A percentile compares a stretch with the other conserved stretches of the same genome.
phyloP scores from a whole-genome alignment of 2,797 vertebrate genomes.

The Pelochelys cantorii region DNA sequence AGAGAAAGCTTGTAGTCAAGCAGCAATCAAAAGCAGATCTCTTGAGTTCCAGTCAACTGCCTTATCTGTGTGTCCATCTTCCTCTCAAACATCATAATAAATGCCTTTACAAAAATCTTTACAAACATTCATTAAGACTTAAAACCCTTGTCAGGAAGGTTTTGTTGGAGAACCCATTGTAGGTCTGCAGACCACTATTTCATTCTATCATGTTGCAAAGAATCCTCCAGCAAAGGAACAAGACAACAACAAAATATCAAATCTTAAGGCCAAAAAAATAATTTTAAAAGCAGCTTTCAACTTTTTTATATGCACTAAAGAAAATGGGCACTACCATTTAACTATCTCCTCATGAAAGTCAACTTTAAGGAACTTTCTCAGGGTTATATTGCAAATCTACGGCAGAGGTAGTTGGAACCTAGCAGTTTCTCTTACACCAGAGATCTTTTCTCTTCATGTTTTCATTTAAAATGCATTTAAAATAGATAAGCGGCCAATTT shows the following conservation, averaged over 20 bases:
- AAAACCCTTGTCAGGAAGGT: neutral
- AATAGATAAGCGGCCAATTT: neutral
- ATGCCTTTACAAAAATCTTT: neutral
- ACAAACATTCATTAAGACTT: neutral
- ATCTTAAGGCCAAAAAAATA: neutral
- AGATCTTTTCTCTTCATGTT: neutral
- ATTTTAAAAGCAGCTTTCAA: neutral
- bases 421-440: neutral
- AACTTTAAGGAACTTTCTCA: neutral
- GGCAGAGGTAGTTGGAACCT: neutral
- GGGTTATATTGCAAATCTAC: neutral
- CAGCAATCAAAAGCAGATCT: neutral
- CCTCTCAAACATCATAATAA: neutral
- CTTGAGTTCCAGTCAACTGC: neutral
- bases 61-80: fast-evolving
- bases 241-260: neutral
- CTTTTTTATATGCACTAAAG: neutral
- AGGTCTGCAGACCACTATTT: neutral
- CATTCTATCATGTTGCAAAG: neutral
- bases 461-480: neutral
- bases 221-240: neutral
- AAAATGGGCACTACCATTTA: neutral
- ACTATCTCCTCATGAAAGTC: neutral
- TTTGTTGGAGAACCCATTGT: neutral
- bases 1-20: neutral